These are phyloP conservation scores for Rhorus exstirpatorius DNA, from an alignment of 2,888 invertebrate genomes.

Conservation along the genomic window DNA sequence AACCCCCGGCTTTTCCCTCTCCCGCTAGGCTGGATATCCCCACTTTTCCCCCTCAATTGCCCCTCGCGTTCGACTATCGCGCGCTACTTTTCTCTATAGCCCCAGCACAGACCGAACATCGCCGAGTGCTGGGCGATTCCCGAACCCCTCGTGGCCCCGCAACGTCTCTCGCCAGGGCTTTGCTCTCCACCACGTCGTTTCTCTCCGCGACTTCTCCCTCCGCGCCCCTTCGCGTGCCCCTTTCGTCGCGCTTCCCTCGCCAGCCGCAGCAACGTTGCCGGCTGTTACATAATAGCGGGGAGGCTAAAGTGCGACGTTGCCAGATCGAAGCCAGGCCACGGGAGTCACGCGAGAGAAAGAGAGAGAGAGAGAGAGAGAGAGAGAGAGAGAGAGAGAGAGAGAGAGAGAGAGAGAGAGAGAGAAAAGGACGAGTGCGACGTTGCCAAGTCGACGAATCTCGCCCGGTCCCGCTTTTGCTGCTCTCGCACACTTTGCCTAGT, in stretches of 20 bases:
- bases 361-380: slow-evolving; percentile 26
- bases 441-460: slow-evolving; percentile 72
- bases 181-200: slow-evolving; percentile 51
- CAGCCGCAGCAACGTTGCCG: slow-evolving; percentile 83
- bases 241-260: slow-evolving; percentile 40
- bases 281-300: slow-evolving; percentile 85
- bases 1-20: slow-evolving; percentile 68
- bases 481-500: slow-evolving; percentile 55
- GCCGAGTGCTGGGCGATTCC: slow-evolving; percentile 63
- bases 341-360: slow-evolving; percentile 1
- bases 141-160: slow-evolving; percentile 52
- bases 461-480: slow-evolving; percentile 54
- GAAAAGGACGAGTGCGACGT: slow-evolving; percentile 68
- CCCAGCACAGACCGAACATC: slow-evolving; percentile 57
- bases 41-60: slow-evolving; percentile 10
- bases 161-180: slow-evolving; percentile 3
- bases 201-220: slow-evolving; percentile 63
- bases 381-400: slow-evolving; percentile 15
- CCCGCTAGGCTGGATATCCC: slow-evolving; percentile 51
- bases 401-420: slow-evolving; percentile 21
- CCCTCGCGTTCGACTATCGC: neutral
- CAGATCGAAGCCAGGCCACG: slow-evolving; percentile 64
- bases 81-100: slow-evolving; percentile 58
- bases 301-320: slow-evolving; percentile 77
- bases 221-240: slow-evolving; percentile 36